Conservation (phyloP, 2,797 vertebrate genomes). For the Orientallactaga sibirica region DNA sequence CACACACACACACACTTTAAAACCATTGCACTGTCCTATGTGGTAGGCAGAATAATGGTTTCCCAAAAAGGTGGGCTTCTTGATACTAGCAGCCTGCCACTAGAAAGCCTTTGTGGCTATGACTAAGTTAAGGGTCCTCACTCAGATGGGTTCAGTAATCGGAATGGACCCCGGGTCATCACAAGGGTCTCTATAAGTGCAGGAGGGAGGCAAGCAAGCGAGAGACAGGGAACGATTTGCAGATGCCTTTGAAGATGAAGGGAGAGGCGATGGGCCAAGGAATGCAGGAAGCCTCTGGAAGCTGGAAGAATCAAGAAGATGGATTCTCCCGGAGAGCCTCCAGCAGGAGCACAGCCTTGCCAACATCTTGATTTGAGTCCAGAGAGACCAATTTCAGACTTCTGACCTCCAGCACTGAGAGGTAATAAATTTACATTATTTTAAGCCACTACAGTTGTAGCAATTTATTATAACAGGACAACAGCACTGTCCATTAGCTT, state of each 20-base stretch:
- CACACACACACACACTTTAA: neutral
- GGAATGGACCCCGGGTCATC: neutral
- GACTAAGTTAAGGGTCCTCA: neutral
- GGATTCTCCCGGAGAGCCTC: neutral
- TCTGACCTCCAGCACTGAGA: neutral
- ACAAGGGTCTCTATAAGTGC: neutral
- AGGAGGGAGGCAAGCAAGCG: neutral
- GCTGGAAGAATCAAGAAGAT: neutral
- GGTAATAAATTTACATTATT: constrained; percentile 28
- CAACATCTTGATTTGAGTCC: constrained; percentile 25
- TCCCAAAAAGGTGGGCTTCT: neutral
- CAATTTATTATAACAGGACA: constrained; percentile 17
- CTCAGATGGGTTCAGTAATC: neutral
- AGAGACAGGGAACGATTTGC: neutral
- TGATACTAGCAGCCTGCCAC: neutral
- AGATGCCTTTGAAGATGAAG: constrained; percentile 43
- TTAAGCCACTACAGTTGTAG: constrained; percentile 34
- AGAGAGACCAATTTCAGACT: constrained; percentile 25
- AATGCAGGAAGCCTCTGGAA: constrained; percentile 44
- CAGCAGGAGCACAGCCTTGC: neutral
- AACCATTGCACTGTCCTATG: neutral
- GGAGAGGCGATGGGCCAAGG: neutral
- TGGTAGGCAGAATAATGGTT: neutral
- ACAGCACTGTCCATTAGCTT: neutral
- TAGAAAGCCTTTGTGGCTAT: neutral